Evolutionary conservation across 2,113 vertebrate genomes (phyloP).

Genomic region (Smithornis capensis): DNA sequence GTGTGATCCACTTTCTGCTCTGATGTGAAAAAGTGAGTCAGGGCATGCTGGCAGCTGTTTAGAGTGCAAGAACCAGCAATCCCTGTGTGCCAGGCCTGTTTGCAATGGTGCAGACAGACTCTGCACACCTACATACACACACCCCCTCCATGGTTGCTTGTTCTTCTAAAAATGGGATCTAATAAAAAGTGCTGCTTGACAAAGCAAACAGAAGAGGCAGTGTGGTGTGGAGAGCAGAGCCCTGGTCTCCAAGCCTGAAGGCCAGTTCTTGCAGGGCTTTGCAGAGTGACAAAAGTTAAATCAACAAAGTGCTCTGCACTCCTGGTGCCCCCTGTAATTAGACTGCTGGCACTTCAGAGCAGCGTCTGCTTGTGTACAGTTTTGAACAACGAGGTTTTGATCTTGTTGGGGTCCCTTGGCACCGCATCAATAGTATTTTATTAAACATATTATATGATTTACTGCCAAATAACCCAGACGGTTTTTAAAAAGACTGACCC

Average conservation of each 20-base stretch:
- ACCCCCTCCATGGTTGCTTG: fast-evolving
- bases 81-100: not conserved
- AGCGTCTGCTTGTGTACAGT: not conserved
- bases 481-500: not conserved
- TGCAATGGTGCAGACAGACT: not conserved
- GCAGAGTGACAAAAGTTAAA: not conserved
- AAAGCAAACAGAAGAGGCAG: not conserved
- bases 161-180: not conserved
- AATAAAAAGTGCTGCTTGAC: not conserved
- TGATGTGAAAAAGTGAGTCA: fast-evolving
- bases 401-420: conserved; percentile 8
- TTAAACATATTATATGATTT: not conserved
- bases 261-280: not conserved
- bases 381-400: not conserved
- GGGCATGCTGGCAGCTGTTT: not conserved
- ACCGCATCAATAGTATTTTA: not conserved
- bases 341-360: not conserved
- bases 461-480: not conserved
- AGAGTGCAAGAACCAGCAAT: not conserved
- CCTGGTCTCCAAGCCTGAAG: not conserved
- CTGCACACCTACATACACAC: fast-evolving
- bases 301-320: not conserved
- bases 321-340: conserved; percentile 13
- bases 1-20: not conserved
- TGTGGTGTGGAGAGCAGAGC: not conserved